Evolutionary conservation across 2,797 vertebrate species (phyloP), one percentile per base, ranked within the genome.

Genomic region (Phrynocephalus vlangalii): DNA sequence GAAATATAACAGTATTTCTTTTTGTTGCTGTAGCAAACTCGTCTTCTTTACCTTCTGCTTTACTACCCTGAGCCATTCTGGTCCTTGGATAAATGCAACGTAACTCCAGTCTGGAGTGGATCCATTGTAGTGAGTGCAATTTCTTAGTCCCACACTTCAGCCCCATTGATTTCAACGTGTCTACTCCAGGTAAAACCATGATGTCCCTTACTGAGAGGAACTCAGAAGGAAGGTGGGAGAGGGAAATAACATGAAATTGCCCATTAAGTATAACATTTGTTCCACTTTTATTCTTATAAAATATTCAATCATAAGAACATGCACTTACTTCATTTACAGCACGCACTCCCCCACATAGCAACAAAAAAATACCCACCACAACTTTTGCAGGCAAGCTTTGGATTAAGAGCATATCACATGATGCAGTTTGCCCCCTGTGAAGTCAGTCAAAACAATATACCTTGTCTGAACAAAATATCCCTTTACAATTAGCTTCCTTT

Each of bases 401-500:
- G 75, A 77, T 77, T 50, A 52, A 77, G n/a, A 20, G n/a, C 28
- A 30, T 56, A 60, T 79, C 16, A 33, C 60, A 60, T 79, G 56
- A 22, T 79, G 18, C 16, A 60, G 52, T 33, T 79, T 79, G 13
- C 13, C 89, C 87, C 89, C 89, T 93, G 70, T 86, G 88, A 85
- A 93, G 83, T 86, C 92, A 93, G 92, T 87, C 92, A 82, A 94
- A 93, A 92, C 85, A 88, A 90, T 79, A 30, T n/a, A 33, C 90
- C 91, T 92, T 94, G 76, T 67, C 85, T 90, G 90, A 91, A 94
- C 94, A 92, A 92, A 94, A 82, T 88, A 91, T 63, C 91, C 26
- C 91, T 93, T 93, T 92, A 93, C 95, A 95, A 95, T 95, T 95
- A 95, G 87, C 78, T 85, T 94, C 90, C 75, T 95, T 86, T 93